Conservation (phyloP, 2,113 vertebrate genomes). For the Tiliqua scincoides region DNA sequence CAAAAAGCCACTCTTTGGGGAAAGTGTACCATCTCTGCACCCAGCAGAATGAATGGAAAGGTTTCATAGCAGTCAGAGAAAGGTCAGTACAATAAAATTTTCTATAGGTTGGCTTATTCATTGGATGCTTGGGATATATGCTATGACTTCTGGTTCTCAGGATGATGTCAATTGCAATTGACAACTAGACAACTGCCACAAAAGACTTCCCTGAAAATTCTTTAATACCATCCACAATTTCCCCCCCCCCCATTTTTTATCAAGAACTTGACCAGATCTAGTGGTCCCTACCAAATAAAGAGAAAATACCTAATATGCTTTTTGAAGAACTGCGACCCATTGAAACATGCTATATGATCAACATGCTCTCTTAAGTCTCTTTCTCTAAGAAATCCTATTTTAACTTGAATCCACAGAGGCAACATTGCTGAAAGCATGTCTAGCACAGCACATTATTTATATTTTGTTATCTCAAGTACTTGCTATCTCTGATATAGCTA, state of each 20-base stretch:
- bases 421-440: neutral
- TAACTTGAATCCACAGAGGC: neutral
- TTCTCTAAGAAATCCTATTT: neutral
- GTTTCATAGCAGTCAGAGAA: neutral
- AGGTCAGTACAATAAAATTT: neutral
- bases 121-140: neutral
- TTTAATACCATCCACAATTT: no score
- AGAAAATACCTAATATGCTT: no score
- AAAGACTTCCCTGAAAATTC: no score
- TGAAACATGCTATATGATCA: neutral
- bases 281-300: no score
- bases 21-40: neutral
- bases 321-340: neutral
- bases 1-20: neutral
- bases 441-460: slow-evolving; percentile 47
- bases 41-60: neutral
- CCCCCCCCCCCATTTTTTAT: no score
- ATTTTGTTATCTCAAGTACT: slow-evolving; percentile 58
- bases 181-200: no score
- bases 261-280: no score
- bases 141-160: neutral
- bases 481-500: slow-evolving; percentile 60
- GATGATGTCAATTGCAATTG: neutral
- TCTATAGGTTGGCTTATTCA: neutral
- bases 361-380: neutral